Evolutionary conservation across 2,888 invertebrate species (phyloP), one percentile per base, ranked within the genome.

Genomic region (Gandaritis pyraliata): DNA sequence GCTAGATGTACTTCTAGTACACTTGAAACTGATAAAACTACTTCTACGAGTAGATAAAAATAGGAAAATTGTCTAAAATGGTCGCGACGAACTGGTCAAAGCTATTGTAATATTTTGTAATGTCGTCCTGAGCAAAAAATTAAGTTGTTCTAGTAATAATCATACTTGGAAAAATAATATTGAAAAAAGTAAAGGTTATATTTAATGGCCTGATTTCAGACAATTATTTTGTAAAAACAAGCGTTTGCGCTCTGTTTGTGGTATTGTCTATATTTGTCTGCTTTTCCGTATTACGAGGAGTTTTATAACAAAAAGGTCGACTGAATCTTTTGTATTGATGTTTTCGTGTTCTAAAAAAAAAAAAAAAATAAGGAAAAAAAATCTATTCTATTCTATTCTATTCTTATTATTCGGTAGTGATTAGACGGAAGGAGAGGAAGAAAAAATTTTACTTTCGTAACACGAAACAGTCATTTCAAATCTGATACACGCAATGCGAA

Each of bases 121-220:
- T n/a, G n/a, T n/a, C 53, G 18, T 61, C 48, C 18, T n/a, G 43
- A 36, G 38, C 53, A 53, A 61, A 57, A 50, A 61, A 10, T 43
- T 13, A 48, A 13, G 29, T 41, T 23, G 46, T 48, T 30, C 36
- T 29, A 38, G 18, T 43, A 12, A 51, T 47, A 36, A 16, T 46
- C 46, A 51, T 56, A 51, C 30, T 33, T 46, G 55, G 46, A n/a
- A 6, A 39, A 33, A 29, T 30, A 48, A 29, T 53, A 61, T 47
- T 50, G 61, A 72, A 85, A 82, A 84, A 83, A 75, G 3, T 13
- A 77, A 77, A 85, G 85, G 84, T 61, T 80, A 33, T 33, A 33
- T 8, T 33, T 33, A 2, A 33, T 11, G 81, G 76, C 79, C 81
- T 82, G 77, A 78, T 75, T 77, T 73, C 65, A 61, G 71, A 75